A percentile compares a stretch with the other conserved stretches of the same genome.
Conservation (phyloP, 2,797 vertebrate genomes). For the Neoniphon sammara region DNA sequence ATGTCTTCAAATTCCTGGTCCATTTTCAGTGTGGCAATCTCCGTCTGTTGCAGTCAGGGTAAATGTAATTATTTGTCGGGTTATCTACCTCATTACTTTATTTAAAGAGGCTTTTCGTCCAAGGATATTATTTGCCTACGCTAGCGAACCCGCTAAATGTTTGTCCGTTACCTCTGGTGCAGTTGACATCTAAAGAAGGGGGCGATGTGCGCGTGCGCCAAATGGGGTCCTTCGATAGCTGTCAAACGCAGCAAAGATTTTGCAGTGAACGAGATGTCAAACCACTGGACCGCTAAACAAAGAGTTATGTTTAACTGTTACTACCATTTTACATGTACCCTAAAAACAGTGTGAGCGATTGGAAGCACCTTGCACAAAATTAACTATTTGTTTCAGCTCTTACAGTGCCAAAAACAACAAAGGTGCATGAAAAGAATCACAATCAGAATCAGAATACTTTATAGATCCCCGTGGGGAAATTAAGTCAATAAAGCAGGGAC, state of each 20-base stretch:
- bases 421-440: no score
- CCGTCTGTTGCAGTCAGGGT: constrained; percentile 43
- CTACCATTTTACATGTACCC: no score
- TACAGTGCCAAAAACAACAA: no score
- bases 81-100: constrained; percentile 78
- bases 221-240: constrained; percentile 28
- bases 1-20: constrained; percentile 90
- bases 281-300: not conserved
- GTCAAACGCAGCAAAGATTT: constrained; percentile 54
- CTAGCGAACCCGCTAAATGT: constrained; percentile 47
- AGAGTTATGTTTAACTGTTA: no score
- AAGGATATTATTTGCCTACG: constrained; percentile 36
- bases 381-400: no score
- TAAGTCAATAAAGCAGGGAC: no score
- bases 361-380: no score
- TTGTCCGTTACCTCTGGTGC: constrained; percentile 61
- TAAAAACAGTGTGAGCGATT: no score
- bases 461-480: no score
- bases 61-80: constrained; percentile 12
- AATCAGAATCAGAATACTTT: no score
- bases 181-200: constrained; percentile 59
- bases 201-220: constrained; percentile 66
- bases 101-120: constrained; percentile 34
- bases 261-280: constrained; percentile 34
- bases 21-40: constrained; percentile 71